Evolutionary conservation across 2,888 invertebrate species (phyloP), one percentile per base, ranked within the genome.

Genomic region (Thymelicus sylvestris): DNA sequence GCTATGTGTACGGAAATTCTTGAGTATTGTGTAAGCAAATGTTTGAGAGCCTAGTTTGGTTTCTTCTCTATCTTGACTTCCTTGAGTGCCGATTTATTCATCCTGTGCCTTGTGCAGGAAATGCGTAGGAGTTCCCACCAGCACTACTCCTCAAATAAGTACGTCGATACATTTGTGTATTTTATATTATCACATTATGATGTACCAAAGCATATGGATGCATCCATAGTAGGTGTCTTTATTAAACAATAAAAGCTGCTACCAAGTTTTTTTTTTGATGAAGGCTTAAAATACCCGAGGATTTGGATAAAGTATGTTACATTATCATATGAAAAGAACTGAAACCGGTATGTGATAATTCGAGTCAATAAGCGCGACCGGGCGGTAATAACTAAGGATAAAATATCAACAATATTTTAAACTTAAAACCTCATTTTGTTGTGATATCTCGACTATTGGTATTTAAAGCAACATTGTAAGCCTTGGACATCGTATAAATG

Each of bases 361-460:
- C 81, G 78, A 80, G 79, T 83, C 81, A 55, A 55, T 55, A 55
- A 55, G 24, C 55, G 55, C 55, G 68, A 74, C 74, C 72, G 62
- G 66, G 74, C 77, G 71, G 82, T 84, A 82, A 86, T 86, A 82
- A 83, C 81, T 75, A 83, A 57, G 57, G 57, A 57, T 89, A 87
- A 88, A 89, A 85, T 89, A 86, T 86, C 69, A 80, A 78, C 82
- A 73, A 81, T 89, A 88, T 86, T 86, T 87, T 86, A 84, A 81
- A 81, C 78, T 74, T 83, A 83, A 80, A 77, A 80, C 41, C 41
- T 63, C 47, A 64, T 69, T 69, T 64, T 64, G 72, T 79, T 73
- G 78, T 86, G 86, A 87, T 88, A 88, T 85, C 84, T 86, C 82
- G 83, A 86, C 83, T 81, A 83, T 80, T 86, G 83, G 82, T 84